These are phyloP conservation scores for Planiliza haematocheilus DNA, from an alignment of 2,113 vertebrate genomes.

Conservation along the genomic window DNA sequence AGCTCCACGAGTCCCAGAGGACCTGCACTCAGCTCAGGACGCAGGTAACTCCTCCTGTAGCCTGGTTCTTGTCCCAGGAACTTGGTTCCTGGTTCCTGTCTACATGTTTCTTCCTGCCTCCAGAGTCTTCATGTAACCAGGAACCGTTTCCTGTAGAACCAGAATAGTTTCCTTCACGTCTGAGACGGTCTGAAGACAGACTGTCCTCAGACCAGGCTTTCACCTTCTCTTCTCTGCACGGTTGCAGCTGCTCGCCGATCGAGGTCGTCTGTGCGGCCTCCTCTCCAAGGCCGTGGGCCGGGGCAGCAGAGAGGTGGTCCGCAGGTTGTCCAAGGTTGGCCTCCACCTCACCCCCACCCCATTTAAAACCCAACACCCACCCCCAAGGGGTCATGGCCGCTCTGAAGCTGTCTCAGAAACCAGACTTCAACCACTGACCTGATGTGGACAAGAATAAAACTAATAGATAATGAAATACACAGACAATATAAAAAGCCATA, in stretches of 20 bases:
- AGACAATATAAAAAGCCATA: too few species aligned
- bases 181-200: too few species aligned
- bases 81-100: too few species aligned
- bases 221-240: slow-evolving; percentile 64
- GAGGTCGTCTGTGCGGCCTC: slow-evolving; percentile 66
- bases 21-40: slow-evolving; percentile 87
- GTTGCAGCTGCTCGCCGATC: slow-evolving; percentile 57
- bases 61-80: too few species aligned
- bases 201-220: too few species aligned
- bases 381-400: not conserved
- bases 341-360: slow-evolving; percentile 9
- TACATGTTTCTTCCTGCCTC: not conserved
- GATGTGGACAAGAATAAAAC: too few species aligned
- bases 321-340: slow-evolving; percentile 82
- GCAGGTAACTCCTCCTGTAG: slow-evolving; percentile 82
- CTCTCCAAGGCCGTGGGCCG: slow-evolving; percentile 67
- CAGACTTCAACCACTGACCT: not conserved
- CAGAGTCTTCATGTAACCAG: too few species aligned
- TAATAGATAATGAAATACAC: too few species aligned
- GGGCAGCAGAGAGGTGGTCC: slow-evolving; percentile 62
- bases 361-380: too few species aligned
- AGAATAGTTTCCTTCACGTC: too few species aligned
- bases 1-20: slow-evolving; percentile 91
- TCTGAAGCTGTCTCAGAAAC: slow-evolving; percentile 21
- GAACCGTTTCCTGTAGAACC: not conserved